Evolutionary conservation across 2,797 vertebrate species (phyloP), one percentile per base, ranked within the genome.

Genomic region (Leptoclinus maculatus): DNA sequence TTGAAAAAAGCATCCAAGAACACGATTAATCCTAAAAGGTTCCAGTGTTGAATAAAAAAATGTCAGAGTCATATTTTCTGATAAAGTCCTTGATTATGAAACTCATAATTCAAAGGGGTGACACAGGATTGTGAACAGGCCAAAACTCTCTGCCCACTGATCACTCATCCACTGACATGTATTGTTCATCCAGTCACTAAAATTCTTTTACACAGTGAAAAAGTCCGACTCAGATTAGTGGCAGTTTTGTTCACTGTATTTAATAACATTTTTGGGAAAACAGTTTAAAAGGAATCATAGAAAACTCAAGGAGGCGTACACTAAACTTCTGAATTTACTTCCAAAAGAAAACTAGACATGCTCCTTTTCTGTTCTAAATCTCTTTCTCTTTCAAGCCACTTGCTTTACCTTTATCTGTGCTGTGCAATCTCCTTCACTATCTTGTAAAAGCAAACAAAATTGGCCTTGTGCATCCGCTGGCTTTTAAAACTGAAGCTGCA

Each of bases 151-250:
- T 68, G 78, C 58, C 36, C 43, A 43, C 64, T 68, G 32, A 64
- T 71, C 47, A 69, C 49, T 79, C 32, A 63, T 27, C 4, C 58
- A 25, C 64, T 74, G 72, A 76, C 57, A 70, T 81, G 66, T 72
- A 64, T 38, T 43, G 38, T 76, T 65, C 62, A 45, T 71, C 8
- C 62, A 68, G 62, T 58, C 60, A 74, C 41, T 62, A 23, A 54
- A 70, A 56, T 65, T 13, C 29, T 76, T 74, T 66, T 38, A 58
- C 23, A 25, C 8, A 47, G 11, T 43, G 8, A n/a, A 2, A 11
- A 57, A 27, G 17, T 41, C 27, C n/a, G 45, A 27, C 56, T 77
- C 2, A 54, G 7, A 63, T 32, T 36, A 7, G 16, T 23, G 10
- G 29, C n/a, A 54, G 14, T 78, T 59, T 38, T 7, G 17, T 60